phyloP scores from a whole-genome alignment of 1,140 invertebrate species.

The Araneus ventricosus region DNA sequence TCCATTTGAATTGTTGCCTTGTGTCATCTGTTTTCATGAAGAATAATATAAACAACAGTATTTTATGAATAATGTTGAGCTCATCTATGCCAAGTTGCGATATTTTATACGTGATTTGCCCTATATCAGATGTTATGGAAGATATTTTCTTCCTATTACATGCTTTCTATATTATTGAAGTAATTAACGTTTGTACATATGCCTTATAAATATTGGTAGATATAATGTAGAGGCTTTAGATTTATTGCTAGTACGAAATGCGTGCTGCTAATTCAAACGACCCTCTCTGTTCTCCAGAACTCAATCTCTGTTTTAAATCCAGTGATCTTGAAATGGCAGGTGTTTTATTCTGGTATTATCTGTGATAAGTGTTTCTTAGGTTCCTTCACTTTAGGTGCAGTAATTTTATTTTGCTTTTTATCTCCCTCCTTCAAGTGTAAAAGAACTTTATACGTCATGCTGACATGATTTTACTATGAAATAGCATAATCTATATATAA shows the following conservation, averaged over 20 bases:
- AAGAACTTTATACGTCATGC: no score
- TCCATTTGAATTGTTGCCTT: constrained; percentile 5
- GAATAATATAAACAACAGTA: constrained; percentile 70
- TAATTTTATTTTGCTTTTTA: no score
- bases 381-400: no score
- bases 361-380: background rate
- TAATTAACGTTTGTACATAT: constrained; percentile 74
- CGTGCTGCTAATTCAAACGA: background rate
- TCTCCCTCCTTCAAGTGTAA: no score
- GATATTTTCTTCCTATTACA: no score
- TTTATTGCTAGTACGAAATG: constrained; percentile 31
- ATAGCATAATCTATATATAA: no score
- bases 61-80: constrained; percentile 73
- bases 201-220: constrained; percentile 66
- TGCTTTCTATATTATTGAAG: constrained; percentile 56
- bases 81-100: constrained; percentile 70
- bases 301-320: no score
- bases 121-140: no score
- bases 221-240: constrained; percentile 39
- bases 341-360: background rate
- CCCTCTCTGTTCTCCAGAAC: background rate
- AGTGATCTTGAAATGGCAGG: background rate
- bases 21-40: constrained; percentile 57
- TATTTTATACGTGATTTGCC: constrained; percentile 72
- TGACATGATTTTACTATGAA: no score